These are phyloP conservation scores for Caenorhabditis zanzibari DNA, from an alignment of 2,888 invertebrate species.

Conservation along the genomic window DNA sequence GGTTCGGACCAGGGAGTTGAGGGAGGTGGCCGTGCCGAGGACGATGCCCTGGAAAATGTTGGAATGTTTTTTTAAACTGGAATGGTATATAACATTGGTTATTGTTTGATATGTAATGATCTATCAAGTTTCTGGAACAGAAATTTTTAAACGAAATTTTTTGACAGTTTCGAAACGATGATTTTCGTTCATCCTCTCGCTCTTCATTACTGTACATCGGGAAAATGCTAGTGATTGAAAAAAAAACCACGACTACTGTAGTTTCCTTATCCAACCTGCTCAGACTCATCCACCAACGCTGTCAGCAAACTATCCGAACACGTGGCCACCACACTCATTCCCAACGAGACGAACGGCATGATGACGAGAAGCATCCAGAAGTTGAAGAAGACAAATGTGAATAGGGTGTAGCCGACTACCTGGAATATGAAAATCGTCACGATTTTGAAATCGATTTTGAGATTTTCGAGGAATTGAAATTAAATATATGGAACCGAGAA, in stretches of 20 bases:
- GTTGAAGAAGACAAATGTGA: constrained; percentile 69
- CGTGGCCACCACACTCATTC: constrained; percentile 74
- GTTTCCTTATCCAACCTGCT: constrained; percentile 62
- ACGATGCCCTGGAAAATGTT: constrained; percentile 72
- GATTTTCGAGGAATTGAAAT: no score
- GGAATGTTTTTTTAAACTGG: no score
- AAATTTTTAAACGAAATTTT: no score
- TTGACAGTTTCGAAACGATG: background rate
- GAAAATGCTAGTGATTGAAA: no score
- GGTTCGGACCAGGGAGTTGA: constrained; percentile 75
- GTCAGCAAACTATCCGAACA: constrained; percentile 74
- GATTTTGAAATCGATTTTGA: no score
- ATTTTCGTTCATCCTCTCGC: no score
- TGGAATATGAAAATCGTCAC: constrained; percentile 23
- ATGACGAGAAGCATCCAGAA: constrained; percentile 74
- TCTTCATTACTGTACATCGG: no score
- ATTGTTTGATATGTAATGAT: no score
- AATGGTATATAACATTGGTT: background rate
- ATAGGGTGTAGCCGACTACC: constrained; percentile 65
- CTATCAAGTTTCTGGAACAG: background rate
- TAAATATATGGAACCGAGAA: no score
- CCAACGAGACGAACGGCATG: constrained; percentile 74
- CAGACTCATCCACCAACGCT: constrained; percentile 72
- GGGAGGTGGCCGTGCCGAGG: constrained; percentile 74
- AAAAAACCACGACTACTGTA: background rate